phyloP scores from a whole-genome alignment of 2,113 vertebrate species.

The Hemicordylus capensis region DNA sequence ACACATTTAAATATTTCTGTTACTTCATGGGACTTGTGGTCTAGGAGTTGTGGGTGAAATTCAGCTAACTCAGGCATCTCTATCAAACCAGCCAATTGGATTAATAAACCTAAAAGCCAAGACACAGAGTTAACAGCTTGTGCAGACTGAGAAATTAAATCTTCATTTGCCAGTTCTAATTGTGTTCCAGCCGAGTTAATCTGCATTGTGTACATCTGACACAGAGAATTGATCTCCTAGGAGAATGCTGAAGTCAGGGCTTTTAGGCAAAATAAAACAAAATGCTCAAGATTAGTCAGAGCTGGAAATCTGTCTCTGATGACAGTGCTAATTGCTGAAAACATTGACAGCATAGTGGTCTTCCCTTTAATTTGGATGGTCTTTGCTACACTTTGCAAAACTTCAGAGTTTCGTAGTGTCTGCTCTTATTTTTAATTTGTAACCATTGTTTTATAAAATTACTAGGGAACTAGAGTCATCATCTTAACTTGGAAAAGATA shows the following conservation, averaged over 20 bases:
- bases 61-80: accelerated
- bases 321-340: conserved; percentile 53
- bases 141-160: conserved; percentile 39
- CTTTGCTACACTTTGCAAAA: conserved; percentile 19
- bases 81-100: background rate
- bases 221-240: conserved; percentile 36
- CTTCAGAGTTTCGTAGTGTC: background rate
- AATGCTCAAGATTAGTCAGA: conserved; percentile 60
- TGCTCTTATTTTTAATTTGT: conserved; percentile 35
- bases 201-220: conserved; percentile 37
- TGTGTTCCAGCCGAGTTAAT: conserved; percentile 42
- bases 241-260: conserved; percentile 67
- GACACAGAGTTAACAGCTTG: conserved; percentile 27
- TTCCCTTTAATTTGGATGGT: conserved; percentile 43
- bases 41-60: background rate
- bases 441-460: conserved; percentile 24
- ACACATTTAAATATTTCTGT: background rate
- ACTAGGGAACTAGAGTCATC: conserved; percentile 23
- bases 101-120: conserved; percentile 22
- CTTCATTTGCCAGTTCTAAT: conserved; percentile 45
- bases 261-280: conserved; percentile 53
- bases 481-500: conserved; percentile 2
- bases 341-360: conserved; percentile 14
- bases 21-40: accelerated
- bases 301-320: conserved; percentile 48